These are phyloP conservation scores for Phylloscopus whistleri DNA, from an alignment of 2,113 vertebrate genomes.

Conservation along the genomic window DNA sequence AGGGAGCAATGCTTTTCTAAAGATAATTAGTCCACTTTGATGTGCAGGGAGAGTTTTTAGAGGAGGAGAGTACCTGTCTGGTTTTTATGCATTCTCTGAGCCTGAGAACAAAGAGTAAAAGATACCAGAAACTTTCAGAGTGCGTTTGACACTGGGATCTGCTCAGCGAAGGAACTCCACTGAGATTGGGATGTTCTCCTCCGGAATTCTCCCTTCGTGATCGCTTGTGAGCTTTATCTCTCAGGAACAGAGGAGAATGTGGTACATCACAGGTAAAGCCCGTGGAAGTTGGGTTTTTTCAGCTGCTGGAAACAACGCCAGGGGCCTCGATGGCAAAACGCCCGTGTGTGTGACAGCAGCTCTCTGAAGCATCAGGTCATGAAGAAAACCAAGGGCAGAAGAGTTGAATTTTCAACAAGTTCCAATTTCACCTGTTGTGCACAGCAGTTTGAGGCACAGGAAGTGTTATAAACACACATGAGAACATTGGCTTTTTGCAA, in stretches of 20 bases:
- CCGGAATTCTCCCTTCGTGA: neutral
- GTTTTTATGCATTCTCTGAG: neutral
- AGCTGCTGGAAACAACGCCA: neutral
- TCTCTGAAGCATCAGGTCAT: neutral
- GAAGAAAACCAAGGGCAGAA: neutral
- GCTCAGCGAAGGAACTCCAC: neutral
- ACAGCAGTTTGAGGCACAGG: neutral
- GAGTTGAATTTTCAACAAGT: neutral
- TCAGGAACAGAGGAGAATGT: neutral
- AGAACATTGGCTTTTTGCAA: neutral
- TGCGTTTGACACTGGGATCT: neutral
- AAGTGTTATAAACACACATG: neutral
- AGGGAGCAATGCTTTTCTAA: neutral
- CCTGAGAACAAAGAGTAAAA: neutral
- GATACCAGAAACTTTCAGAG: neutral
- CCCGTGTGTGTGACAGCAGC: neutral
- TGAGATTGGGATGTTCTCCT: neutral
- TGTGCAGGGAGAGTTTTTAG: neutral
- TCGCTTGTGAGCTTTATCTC: neutral
- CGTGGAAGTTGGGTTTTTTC: neutral
- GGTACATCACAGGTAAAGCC: neutral
- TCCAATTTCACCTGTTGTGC: neutral
- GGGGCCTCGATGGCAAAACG: neutral
- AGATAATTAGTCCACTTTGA: neutral
- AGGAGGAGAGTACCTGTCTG: neutral